Percentiles rank a stretch among this genome's conserved stretches.
Conservation (phyloP, 1,140 invertebrate genomes). For the Drosophila oshimai region DNA sequence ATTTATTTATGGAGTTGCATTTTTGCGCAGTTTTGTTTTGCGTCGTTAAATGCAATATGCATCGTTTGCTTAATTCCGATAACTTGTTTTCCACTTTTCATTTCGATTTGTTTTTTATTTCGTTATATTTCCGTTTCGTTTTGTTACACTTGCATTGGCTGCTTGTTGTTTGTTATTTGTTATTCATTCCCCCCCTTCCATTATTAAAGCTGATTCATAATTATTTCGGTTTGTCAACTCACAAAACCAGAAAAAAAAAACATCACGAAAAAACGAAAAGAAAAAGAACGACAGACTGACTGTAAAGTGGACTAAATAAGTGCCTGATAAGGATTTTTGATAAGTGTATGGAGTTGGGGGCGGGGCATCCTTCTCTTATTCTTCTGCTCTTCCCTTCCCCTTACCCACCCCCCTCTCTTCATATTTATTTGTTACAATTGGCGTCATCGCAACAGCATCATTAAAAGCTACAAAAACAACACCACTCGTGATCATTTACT, state of each 20-base stretch:
- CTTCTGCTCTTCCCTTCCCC: background rate
- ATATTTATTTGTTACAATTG: slow-evolving; percentile 37
- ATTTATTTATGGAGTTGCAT: slow-evolving; percentile 7
- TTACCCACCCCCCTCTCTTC: background rate
- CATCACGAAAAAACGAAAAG: background rate
- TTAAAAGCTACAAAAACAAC: slow-evolving; percentile 37
- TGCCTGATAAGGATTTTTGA: slow-evolving; percentile 36
- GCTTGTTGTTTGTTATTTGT: slow-evolving; percentile 12
- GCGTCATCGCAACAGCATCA: slow-evolving; percentile 51
- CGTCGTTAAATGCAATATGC: slow-evolving; percentile 15
- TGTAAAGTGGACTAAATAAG: slow-evolving; percentile 43
- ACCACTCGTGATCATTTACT: slow-evolving; percentile 27
- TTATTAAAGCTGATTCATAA: slow-evolving; percentile 67
- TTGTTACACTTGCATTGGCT: slow-evolving; percentile 34
- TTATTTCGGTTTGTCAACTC: slow-evolving; percentile 63
- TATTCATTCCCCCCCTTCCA: too few relatives aligned
- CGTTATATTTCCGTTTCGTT: slow-evolving; percentile 54
- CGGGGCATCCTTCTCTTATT: background rate
- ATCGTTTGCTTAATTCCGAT: slow-evolving; percentile 18
- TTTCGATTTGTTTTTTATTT: slow-evolving; percentile 9
- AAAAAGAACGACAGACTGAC: slow-evolving; percentile 16
- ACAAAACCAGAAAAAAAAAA: background rate
- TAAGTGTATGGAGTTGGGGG: slow-evolving; percentile 1
- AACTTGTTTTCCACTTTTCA: slow-evolving; percentile 27
- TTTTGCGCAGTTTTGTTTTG: background rate